Evolutionary conservation across 1,140 invertebrate genomes (phyloP).

Genomic region (Anthonomus grandis): DNA sequence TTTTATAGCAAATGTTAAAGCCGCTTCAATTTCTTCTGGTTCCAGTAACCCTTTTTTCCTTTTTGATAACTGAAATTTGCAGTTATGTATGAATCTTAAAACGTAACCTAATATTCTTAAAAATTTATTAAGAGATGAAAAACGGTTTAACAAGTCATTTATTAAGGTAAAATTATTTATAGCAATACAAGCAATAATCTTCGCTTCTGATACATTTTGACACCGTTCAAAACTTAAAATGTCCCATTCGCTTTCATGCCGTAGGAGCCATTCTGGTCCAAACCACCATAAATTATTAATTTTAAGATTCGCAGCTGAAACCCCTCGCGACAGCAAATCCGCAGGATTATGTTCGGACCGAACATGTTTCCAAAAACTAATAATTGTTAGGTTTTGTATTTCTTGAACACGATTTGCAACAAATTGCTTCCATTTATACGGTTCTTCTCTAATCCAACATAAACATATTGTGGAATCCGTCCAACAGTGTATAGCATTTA

Average conservation of each 20-base stretch:
- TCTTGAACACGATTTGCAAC: constrained; percentile 46
- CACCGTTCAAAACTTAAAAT: background rate
- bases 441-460: constrained; percentile 44
- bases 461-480: constrained; percentile 48
- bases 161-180: background rate
- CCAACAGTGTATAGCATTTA: too few relatives aligned
- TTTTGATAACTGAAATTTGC: background rate
- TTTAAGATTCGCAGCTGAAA: constrained; percentile 23
- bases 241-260: background rate
- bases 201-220: background rate
- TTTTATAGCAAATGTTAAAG: constrained; percentile 12
- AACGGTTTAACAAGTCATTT: constrained; percentile 3
- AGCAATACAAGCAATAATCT: background rate
- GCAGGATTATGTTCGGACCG: constrained; percentile 45
- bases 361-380: constrained; percentile 48
- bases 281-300: constrained; percentile 17
- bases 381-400: constrained; percentile 37
- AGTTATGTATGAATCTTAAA: constrained; percentile 4
- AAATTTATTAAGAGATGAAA: constrained; percentile 17
- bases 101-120: constrained; percentile 9
- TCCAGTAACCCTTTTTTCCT: background rate
- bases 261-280: constrained; percentile 6
- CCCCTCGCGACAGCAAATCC: constrained; percentile 48
- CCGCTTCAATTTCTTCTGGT: constrained; percentile 2
- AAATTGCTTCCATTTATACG: constrained; percentile 42